A percentile compares a stretch with the other conserved stretches of the same genome.
Evolutionary conservation across 1,140 invertebrate species (phyloP).

Genomic region (Steinernema feltiae): DNA sequence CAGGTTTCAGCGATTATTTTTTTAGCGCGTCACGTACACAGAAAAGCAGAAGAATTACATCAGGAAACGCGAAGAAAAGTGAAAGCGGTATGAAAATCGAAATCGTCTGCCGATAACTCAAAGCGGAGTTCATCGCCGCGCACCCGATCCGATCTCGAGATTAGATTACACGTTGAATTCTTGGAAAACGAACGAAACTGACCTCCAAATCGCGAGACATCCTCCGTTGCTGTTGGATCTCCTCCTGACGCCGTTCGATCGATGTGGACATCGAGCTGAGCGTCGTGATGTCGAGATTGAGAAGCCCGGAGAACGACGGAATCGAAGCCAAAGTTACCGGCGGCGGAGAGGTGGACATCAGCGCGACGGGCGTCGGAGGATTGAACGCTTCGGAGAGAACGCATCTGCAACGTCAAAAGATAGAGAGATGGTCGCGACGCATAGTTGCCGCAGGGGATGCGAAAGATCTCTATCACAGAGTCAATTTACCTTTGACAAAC

Average conservation of each 20-base stretch:
- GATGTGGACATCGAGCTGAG: not conserved
- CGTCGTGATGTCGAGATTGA: not conserved
- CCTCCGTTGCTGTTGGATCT: not conserved
- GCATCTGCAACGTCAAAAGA: not conserved
- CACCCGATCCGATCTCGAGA: not conserved
- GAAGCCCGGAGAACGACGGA: not conserved
- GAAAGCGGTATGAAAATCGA: no score
- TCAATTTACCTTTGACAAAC: slow-evolving; percentile 5
- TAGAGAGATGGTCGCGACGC: not conserved
- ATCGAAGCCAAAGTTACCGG: not conserved
- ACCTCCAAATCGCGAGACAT: not conserved
- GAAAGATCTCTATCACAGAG: not conserved
- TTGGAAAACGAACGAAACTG: no score
- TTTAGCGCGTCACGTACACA: no score
- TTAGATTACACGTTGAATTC: no score
- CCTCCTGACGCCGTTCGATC: not conserved
- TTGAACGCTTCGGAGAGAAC: slow-evolving; percentile 4
- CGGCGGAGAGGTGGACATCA: not conserved
- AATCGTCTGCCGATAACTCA: not conserved
- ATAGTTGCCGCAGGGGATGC: not conserved
- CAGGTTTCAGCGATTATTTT: no score
- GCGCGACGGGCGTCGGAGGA: not conserved
- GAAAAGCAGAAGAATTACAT: no score
- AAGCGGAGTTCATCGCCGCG: not conserved
- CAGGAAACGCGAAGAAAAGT: no score